Percentiles rank a stretch among this genome's conserved stretches.
Evolutionary conservation across 2,113 vertebrate species (phyloP).

Genomic region (Panthera leo): DNA sequence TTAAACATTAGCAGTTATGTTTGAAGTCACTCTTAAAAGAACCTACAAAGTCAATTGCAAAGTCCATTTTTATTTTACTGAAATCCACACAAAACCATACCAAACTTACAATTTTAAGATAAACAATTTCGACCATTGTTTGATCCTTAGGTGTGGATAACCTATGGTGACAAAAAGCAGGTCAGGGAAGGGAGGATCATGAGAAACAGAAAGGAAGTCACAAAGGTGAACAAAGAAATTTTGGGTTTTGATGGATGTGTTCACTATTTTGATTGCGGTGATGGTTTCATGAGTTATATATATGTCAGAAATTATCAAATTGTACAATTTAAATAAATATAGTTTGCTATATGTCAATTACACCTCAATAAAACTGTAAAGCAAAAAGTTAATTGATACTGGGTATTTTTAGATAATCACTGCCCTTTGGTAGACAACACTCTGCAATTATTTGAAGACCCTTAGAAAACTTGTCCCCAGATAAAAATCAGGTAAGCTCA

Average conservation of each 20-base stretch:
- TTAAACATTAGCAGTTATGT: conserved; percentile 44
- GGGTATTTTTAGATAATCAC: not conserved
- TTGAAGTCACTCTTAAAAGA: conserved; percentile 58
- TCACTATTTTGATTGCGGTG: not conserved
- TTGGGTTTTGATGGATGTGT: not conserved
- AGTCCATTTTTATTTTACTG: not conserved
- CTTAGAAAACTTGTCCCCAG: not conserved
- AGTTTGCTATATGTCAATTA: not conserved
- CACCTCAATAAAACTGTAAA: not conserved
- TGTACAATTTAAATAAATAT: not conserved
- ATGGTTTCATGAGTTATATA: not conserved
- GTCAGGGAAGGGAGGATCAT: not conserved
- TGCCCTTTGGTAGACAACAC: not conserved
- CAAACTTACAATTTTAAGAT: not conserved
- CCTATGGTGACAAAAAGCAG: not conserved
- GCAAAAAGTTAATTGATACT: not conserved
- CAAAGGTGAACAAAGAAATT: not conserved
- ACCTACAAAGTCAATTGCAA: conserved; percentile 5
- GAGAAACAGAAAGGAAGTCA: not conserved
- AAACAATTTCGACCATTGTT: not conserved
- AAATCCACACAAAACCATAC: not conserved
- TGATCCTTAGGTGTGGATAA: conserved; percentile 1
- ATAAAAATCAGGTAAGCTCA: conserved; percentile 18
- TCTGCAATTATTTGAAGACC: not conserved
- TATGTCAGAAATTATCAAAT: not conserved